Base-by-base conservation (phyloP, 2,888 invertebrate genomes). In the Lamellibrachia satsuma region DNA sequence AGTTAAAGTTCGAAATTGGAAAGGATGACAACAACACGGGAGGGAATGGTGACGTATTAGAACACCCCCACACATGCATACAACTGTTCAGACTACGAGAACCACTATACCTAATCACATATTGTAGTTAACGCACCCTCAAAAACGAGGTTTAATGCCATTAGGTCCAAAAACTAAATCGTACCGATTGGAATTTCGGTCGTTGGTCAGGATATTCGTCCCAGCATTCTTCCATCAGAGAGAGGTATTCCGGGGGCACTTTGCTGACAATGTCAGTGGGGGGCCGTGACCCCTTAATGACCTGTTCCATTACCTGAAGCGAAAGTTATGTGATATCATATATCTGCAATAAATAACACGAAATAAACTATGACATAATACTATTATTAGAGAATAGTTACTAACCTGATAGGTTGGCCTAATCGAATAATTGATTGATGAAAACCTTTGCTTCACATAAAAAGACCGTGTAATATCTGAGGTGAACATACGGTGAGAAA, bases 141-240 rank as follows among this genome's bases (percentile, higher is more conserved):
- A 22, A 11, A 22, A 75, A 75, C 15, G 15, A 75, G 75, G n/a
- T 75, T 75, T 75, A 6, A 75, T 75, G 75, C 3, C 22, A n/a
- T 75, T 75, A 75, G 15, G 22, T 75, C 15, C 4, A 15, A 6
- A 60, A 11, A 75, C n/a, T 15, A 75, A 22, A 75, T 75, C 91
- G 52, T 55, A 91, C 91, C 52, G 91, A 55, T 91, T 55, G 52
- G 27, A 91, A 91, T 52, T 9, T 0, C 15, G 91, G 91, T n/a
- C 91, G 52, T 52, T 91, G 55, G 3, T 39, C 57, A 57, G 91
- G 55, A 15, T 39, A 22, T 11, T 91, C 52, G 52, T 15, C 39
- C 91, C 91, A 91, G 91, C 91, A 91, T 15, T 91, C 52, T 11
- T 52, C 57, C 91, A 91, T 91, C 15, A 91, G 55, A 3, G 52